Percentiles rank a stretch among this genome's conserved stretches.
These are phyloP conservation scores for Tragulus kanchil DNA, from an alignment of 2,113 vertebrate genomes.

Conservation along the genomic window DNA sequence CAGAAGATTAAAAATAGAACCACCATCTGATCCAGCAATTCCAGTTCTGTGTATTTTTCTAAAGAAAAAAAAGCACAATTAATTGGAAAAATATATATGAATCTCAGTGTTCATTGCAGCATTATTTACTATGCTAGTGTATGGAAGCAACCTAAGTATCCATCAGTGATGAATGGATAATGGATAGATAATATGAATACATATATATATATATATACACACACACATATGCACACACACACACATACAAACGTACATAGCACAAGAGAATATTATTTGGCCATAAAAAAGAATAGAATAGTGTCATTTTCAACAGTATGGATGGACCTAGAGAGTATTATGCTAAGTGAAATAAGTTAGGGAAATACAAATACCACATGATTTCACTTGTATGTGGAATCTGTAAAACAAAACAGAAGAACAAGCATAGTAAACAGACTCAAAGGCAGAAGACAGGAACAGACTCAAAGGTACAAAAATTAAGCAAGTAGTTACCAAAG, in stretches of 20 bases:
- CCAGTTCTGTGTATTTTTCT: background rate
- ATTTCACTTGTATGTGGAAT: background rate
- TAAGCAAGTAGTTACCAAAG: background rate
- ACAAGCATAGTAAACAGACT: background rate
- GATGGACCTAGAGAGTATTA: background rate
- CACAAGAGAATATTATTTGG: background rate
- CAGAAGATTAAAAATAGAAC: background rate
- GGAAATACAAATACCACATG: background rate
- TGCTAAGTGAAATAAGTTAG: background rate
- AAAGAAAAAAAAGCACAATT: background rate
- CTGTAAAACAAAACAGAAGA: background rate
- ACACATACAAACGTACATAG: background rate
- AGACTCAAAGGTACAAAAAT: background rate
- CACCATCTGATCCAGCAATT: background rate
- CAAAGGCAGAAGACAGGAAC: background rate
- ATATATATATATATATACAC: background rate
- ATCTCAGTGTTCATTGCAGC: background rate
- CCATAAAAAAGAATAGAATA: background rate
- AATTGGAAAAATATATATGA: background rate
- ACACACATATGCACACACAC: fast-evolving
- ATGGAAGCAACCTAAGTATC: background rate
- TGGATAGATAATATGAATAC: background rate
- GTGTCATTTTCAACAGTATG: background rate
- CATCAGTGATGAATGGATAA: background rate
- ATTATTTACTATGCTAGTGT: background rate